Evolutionary conservation across 2,797 vertebrate species (phyloP).

Genomic region (Crenuchus spilurus): DNA sequence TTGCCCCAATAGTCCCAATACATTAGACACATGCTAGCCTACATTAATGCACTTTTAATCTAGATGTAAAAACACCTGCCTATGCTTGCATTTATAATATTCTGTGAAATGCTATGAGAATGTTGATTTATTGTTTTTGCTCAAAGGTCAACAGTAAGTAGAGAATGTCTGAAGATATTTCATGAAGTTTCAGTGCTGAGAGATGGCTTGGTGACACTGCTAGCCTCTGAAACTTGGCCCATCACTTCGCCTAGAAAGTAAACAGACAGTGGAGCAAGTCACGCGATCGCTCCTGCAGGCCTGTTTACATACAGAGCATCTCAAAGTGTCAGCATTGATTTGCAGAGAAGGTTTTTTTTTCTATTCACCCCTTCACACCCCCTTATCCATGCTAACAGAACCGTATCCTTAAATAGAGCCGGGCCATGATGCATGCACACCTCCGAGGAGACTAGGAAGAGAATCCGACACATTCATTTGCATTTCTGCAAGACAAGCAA

Average conservation of each 20-base stretch:
- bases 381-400: constrained; percentile 20
- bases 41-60: no score
- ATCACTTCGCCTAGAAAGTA: constrained; percentile 57
- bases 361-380: constrained; percentile 54
- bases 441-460: constrained; percentile 57
- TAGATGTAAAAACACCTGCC: no score
- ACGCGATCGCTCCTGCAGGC: constrained; percentile 65
- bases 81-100: no score
- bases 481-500: constrained; percentile 63
- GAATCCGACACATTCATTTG: constrained; percentile 58
- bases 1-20: no score
- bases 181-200: not conserved
- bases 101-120: no score
- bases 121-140: not conserved
- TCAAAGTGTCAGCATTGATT: constrained; percentile 74
- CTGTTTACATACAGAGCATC: constrained; percentile 69
- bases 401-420: constrained; percentile 28
- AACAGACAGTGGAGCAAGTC: constrained; percentile 59
- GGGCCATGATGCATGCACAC: constrained; percentile 49
- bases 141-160: not conserved
- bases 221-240: constrained; percentile 37
- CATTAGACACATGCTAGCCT: no score
- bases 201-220: not conserved
- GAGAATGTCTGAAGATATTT: not conserved
- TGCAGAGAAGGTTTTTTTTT: constrained; percentile 64